Base-by-base conservation (phyloP, 1,140 invertebrate species). In the Callitettix versicolor region DNA sequence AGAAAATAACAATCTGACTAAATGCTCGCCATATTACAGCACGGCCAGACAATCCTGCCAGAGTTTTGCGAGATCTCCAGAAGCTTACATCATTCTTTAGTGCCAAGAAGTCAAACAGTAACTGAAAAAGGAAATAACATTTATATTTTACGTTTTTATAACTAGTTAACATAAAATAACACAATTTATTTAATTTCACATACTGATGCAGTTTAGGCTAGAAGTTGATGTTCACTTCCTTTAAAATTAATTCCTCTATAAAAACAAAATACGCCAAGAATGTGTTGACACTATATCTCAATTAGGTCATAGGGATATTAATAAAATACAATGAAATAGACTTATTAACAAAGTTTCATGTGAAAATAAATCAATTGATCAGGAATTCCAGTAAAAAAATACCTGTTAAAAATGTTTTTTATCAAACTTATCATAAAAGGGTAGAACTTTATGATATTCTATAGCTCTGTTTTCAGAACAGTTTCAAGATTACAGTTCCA, bases 81-180 rank as follows among this genome's bases (percentile, higher is more conserved):
- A 97, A 99, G 59, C 78, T 82, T 3, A 99, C 88, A 63, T 99
- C 95, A 71, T 96, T 98, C 78, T 98, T 98, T 64, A 99, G 97
- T 1, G 95, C 92, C 43, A 99, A 72, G 64, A 98, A 92, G 68
- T 99, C 95, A 68, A 99, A 94, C 9, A 98, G 73, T 49, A 98
- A 68, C 92, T 96, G 72, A 44, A 81, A 81, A 58, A 38, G 61
- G 65, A 49, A 58, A 67, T 60, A 43, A 24, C 44, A 47, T 15
- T 15, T 42, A 42, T n/a, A 42, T 15, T 15, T 9, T 7, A 36
- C n/a, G 34, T 36, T 9, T 36, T 9, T 9, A 36, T 36, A 9
- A n/a, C 34, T 9, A 36, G 7, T 9, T 36, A 36, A 36, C 7
- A 36, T 36, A 9, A 36, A 36, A 36, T 36, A n/a, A 36, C 7